These are phyloP conservation scores for Hypomesus transpacificus DNA, from an alignment of 2,113 vertebrate genomes.

Conservation along the genomic window DNA sequence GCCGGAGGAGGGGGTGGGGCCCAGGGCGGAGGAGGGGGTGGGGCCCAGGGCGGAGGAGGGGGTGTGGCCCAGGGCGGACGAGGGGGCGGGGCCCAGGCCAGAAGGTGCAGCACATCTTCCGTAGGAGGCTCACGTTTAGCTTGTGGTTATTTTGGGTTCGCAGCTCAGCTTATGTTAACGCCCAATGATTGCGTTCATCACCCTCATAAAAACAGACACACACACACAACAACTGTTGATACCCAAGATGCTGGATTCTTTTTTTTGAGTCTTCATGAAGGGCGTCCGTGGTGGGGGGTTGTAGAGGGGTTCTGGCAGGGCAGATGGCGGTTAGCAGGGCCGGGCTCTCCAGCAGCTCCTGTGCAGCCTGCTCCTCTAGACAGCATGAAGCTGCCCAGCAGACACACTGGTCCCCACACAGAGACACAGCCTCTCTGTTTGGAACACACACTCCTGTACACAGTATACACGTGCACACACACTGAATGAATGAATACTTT, in stretches of 20 bases:
- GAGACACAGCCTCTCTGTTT: background rate
- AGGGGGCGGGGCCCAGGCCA: background rate
- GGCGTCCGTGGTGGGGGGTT: no score
- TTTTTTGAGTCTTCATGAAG: no score
- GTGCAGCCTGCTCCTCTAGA: slow-evolving; percentile 23
- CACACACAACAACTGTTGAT: no score
- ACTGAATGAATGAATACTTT: background rate
- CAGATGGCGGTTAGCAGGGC: slow-evolving; percentile 35
- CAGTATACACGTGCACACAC: background rate
- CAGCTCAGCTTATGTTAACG: no score
- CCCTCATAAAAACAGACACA: no score
- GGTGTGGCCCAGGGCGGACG: background rate
- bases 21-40: no score
- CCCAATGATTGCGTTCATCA: no score
- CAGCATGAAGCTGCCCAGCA: slow-evolving; percentile 16
- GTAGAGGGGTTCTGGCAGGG: slow-evolving; percentile 4
- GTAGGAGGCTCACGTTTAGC: no score
- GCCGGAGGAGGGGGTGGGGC: background rate
- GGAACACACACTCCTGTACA: background rate
- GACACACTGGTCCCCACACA: background rate
- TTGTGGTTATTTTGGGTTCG: no score
- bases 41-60: slow-evolving; percentile 5
- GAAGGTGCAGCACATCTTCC: no score
- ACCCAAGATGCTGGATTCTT: no score
- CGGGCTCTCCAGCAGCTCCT: slow-evolving; percentile 22